Percentiles rank a stretch among this genome's conserved stretches.
phyloP scores from a whole-genome alignment of 1,140 invertebrate species.

The Phymorhynchus buccinoides region DNA sequence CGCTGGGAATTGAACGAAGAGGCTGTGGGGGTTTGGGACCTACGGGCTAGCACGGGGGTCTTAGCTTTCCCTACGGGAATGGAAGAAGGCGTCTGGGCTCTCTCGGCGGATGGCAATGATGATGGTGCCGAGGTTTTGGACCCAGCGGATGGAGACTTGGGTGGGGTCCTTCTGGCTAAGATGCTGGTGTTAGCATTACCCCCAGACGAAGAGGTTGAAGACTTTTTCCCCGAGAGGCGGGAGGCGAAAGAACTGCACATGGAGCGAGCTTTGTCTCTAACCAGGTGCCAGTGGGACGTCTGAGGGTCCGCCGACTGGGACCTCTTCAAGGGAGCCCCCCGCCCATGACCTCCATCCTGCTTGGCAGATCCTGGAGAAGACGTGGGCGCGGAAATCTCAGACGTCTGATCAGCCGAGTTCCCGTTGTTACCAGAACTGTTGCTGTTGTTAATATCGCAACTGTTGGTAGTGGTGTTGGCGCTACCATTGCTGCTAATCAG shows the following conservation, averaged over 20 bases:
- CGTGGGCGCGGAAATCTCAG: neutral
- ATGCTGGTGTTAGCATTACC: neutral
- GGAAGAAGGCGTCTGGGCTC: neutral
- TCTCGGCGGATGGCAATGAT: neutral
- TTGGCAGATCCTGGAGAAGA: too few species aligned
- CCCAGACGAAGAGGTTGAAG: neutral
- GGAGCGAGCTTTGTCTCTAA: slow-evolving; percentile 43
- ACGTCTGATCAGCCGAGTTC: neutral
- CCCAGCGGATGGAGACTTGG: slow-evolving; percentile 24
- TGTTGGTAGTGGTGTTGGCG: too few species aligned
- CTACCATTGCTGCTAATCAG: slow-evolving; percentile 43
- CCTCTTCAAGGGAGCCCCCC: slow-evolving; percentile 47
- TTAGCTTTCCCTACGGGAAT: slow-evolving; percentile 34
- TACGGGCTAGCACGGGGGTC: slow-evolving; percentile 41
- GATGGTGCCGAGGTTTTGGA: neutral
- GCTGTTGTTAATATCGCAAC: neutral
- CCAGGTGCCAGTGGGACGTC: slow-evolving; percentile 26
- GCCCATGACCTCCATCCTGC: slow-evolving; percentile 33
- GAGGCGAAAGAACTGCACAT: slow-evolving; percentile 42
- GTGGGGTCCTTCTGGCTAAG: slow-evolving; percentile 38
- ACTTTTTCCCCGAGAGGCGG: neutral
- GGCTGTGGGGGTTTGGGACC: slow-evolving; percentile 43
- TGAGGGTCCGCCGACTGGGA: slow-evolving; percentile 4
- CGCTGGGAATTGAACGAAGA: neutral
- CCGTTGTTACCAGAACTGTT: neutral